Base-by-base conservation (phyloP, 2,113 vertebrate species). In the Osmerus eperlanus region DNA sequence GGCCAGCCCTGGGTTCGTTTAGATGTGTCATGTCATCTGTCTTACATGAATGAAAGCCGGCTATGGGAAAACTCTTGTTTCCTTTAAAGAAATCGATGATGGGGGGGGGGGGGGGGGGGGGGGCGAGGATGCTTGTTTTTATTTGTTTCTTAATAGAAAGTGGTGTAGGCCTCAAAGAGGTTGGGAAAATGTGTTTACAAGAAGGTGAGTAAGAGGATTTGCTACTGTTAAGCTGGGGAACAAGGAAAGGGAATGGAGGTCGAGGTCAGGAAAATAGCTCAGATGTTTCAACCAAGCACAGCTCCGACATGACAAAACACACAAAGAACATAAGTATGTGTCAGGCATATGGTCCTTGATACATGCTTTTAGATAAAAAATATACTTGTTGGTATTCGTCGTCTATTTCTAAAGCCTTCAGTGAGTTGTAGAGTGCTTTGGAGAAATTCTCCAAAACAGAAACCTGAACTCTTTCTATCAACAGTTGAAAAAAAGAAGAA, bases 1-100 rank as follows among this genome's bases (percentile, higher is more conserved):
- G 71, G 77, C 78, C 65, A 56, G 80, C 68, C 71, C 67, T 68
- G 67, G 83, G 78, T 82, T 78, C 74, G 77, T 84, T 84, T 82
- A 81, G 76, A 88, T 82, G 87, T 84, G 84, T 83, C 86, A 88
- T 81, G 80, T 85, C 79, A 88, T 89, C 79, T 77, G 82, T 87
- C 85, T 83, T 84, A 79, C 66, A 78, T 63, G 77, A 75, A 86
- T 73, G 83, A 84, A 86, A 86, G 74, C 70, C 76, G 84, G 84
- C 83, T 54, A 65, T 73, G 85, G 85, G 83, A 85, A 78, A 83
- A 77, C 79, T 77, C 76, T 56, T 76, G 78, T 87, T 86, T 81
- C 83, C 78, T 82, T 79, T 70, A 52, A 71, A 87, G 78, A 87
- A 90, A 87, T 89, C 84, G 41, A 83, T 86, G 77, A 76, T 75